phyloP scores from a whole-genome alignment of 2,797 vertebrate species.

The Malacoctenus gilli region DNA sequence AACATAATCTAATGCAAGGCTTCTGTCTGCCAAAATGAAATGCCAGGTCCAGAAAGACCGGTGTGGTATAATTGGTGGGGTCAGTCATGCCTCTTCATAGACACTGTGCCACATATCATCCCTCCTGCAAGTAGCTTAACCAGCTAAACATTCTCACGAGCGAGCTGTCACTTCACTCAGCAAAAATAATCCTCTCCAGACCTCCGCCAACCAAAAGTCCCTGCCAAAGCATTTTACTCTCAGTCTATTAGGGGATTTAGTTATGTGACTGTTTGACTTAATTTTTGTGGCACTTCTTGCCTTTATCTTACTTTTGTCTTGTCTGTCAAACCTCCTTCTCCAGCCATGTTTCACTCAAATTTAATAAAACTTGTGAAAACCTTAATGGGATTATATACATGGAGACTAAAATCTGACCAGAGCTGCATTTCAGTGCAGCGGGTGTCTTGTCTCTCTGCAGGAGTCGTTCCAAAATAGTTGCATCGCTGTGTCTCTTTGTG shows the following conservation, averaged over 20 bases:
- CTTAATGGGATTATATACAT: slow-evolving; percentile 41
- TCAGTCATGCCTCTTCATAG: slow-evolving; percentile 12
- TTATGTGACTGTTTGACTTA: slow-evolving; percentile 31
- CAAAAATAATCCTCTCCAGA: slow-evolving; percentile 61
- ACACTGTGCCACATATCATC: slow-evolving; percentile 26
- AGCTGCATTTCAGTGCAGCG: slow-evolving; percentile 19
- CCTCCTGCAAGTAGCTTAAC: slow-evolving; percentile 46
- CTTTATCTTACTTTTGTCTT: slow-evolving; percentile 38
- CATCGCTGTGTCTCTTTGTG: slow-evolving; percentile 47
- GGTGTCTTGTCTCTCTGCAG: slow-evolving; percentile 28
- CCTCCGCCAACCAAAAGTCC: slow-evolving; percentile 33
- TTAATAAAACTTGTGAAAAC: slow-evolving; percentile 27
- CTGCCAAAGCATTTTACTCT: slow-evolving; percentile 48
- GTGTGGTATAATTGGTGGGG: not conserved
- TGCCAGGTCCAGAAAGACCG: not conserved
- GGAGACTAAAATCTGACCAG: slow-evolving; percentile 37
- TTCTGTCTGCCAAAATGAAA: not conserved
- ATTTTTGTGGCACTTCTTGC: slow-evolving; percentile 24
- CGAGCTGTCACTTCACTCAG: slow-evolving; percentile 48
- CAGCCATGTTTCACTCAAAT: slow-evolving; percentile 37
- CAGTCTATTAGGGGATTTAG: slow-evolving; percentile 45
- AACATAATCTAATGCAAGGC: not conserved
- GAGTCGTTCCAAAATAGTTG: slow-evolving; percentile 41
- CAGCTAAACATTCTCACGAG: slow-evolving; percentile 45
- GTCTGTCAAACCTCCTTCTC: slow-evolving; percentile 27